These are phyloP conservation scores for Escarpia spicata DNA, from an alignment of 2,888 invertebrate genomes.

Conservation along the genomic window DNA sequence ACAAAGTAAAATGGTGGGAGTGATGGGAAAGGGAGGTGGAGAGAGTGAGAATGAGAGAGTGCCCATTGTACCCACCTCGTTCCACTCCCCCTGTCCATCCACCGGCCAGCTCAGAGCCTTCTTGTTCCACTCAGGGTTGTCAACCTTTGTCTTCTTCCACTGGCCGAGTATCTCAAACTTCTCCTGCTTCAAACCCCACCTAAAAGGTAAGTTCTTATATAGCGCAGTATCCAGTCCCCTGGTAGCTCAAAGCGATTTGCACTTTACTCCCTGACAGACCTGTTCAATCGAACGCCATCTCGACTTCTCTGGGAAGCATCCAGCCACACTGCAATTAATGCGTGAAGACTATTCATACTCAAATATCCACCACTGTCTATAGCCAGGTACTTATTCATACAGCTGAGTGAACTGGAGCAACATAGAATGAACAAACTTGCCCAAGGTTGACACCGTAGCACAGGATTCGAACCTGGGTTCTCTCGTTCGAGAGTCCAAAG, in stretches of 20 bases:
- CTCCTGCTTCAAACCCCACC: conserved; percentile 65
- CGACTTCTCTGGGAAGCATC: no score
- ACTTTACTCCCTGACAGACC: background rate
- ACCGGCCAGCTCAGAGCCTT: conserved; percentile 64
- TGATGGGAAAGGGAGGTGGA: background rate
- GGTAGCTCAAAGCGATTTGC: background rate
- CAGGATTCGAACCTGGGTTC: no score
- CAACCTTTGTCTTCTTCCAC: conserved; percentile 62
- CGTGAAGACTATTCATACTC: no score
- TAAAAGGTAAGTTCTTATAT: conserved; percentile 33
- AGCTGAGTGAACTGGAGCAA: no score
- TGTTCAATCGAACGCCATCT: no score
- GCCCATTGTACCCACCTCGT: conserved; percentile 49
- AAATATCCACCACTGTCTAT: no score
- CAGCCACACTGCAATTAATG: no score
- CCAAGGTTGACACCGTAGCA: no score
- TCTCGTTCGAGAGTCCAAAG: no score
- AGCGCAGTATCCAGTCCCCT: no score
- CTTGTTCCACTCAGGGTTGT: conserved; percentile 64
- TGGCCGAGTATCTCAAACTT: conserved; percentile 62
- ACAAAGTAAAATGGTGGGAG: background rate
- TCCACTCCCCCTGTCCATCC: conserved; percentile 55
- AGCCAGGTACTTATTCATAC: no score
- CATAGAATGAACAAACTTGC: no score
- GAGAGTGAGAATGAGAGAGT: background rate